phyloP scores from a whole-genome alignment of 2,113 vertebrate genomes.

The Clinocottus analis region DNA sequence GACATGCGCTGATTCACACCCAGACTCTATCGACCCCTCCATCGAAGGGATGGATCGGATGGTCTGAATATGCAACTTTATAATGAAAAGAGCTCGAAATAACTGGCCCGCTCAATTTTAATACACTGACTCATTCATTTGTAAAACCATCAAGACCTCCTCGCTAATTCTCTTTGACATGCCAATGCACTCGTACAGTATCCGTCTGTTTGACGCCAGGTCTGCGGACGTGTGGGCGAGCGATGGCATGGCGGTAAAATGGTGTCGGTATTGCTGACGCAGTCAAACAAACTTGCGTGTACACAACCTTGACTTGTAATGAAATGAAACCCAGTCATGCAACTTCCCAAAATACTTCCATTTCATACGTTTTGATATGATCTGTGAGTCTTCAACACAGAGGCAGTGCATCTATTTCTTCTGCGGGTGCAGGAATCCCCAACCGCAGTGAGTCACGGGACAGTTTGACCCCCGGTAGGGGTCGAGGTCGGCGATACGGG shows the following conservation, averaged over 20 bases:
- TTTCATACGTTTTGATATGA: background rate
- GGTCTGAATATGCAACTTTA: conserved; percentile 58
- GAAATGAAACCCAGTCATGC: background rate
- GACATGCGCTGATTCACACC: conserved; percentile 54
- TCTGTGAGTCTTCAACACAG: too few species aligned
- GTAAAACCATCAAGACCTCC: conserved; percentile 43
- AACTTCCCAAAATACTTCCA: background rate
- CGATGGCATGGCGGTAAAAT: background rate
- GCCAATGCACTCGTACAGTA: conserved; percentile 10
- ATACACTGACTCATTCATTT: conserved; percentile 47
- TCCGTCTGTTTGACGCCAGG: background rate
- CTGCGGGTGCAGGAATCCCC: background rate
- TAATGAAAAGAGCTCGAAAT: conserved; percentile 65
- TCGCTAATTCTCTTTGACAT: conserved; percentile 36
- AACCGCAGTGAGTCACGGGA: background rate
- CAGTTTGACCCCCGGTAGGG: background rate
- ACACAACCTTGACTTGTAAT: background rate
- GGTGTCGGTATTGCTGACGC: background rate
- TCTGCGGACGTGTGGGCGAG: background rate
- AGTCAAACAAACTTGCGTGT: background rate
- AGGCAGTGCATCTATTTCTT: too few species aligned
- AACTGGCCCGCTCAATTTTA: conserved; percentile 47
- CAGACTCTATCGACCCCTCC: conserved; percentile 50
- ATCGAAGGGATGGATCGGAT: conserved; percentile 54
- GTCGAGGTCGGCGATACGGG: background rate